These are phyloP conservation scores for Notodonta dromedarius DNA, from an alignment of 2,888 invertebrate genomes.

Conservation along the genomic window DNA sequence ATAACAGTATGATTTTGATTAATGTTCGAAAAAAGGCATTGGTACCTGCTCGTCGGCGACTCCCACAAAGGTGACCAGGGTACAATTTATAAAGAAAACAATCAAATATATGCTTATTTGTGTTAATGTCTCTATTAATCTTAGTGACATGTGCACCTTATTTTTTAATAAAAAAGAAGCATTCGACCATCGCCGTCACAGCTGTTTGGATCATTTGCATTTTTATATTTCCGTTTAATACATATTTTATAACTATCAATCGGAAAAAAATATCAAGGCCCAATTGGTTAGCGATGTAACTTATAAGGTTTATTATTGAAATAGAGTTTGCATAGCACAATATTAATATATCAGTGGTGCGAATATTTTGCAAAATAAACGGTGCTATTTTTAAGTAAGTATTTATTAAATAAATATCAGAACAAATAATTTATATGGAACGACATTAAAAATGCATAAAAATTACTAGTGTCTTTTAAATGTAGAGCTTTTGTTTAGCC, in stretches of 20 bases:
- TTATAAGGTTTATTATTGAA: background rate
- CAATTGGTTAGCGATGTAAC: background rate
- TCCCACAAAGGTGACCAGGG: conserved; percentile 62
- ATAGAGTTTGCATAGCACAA: no score
- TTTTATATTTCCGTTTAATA: conserved; percentile 59
- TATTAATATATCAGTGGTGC: background rate
- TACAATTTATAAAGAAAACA: conserved; percentile 54
- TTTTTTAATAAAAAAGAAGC: conserved; percentile 38
- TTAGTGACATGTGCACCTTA: conserved; percentile 61
- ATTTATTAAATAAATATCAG: no score
- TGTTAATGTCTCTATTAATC: conserved; percentile 79
- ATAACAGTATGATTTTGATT: conserved; percentile 71
- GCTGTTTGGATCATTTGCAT: conserved; percentile 65
- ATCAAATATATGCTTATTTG: conserved; percentile 69
- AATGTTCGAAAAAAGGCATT: conserved; percentile 57
- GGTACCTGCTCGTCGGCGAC: conserved; percentile 75
- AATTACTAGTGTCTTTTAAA: no score
- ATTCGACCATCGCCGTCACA: conserved; percentile 50
- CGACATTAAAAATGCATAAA: no score
- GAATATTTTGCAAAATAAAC: no score
- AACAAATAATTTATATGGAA: no score
- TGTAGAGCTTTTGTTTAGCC: background rate
- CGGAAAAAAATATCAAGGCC: background rate
- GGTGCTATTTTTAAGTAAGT: no score
- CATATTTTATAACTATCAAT: conserved; percentile 27